A percentile compares a stretch with the other conserved stretches of the same genome.
Evolutionary conservation across 53 echinoderm and acorn worm species (phyloP).

Genomic region (Patiria pectinifera): DNA sequence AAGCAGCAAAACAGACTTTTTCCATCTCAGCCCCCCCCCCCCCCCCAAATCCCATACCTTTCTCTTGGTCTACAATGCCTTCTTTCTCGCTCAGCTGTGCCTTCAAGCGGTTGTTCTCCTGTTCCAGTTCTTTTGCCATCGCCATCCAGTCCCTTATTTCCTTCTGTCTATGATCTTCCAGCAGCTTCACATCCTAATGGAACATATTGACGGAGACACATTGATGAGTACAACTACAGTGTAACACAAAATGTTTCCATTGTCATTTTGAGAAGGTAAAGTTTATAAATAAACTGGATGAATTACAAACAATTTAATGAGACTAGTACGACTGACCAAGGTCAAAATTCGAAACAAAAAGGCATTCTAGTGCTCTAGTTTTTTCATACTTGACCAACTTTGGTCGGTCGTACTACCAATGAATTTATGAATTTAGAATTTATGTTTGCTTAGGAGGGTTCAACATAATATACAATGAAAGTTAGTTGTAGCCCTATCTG

Average conservation of each 20-base stretch:
- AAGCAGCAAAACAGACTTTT: no score
- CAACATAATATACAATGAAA: no score
- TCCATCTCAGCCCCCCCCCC: neutral
- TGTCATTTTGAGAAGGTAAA: neutral
- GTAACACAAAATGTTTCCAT: neutral
- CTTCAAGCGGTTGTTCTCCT: slow-evolving; percentile 78
- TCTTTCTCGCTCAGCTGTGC: slow-evolving; percentile 79
- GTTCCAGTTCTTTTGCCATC: slow-evolving; percentile 70
- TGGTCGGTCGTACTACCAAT: no score
- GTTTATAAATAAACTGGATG: no score
- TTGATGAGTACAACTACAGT: neutral
- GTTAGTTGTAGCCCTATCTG: no score
- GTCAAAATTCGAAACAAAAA: no score
- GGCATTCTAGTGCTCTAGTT: no score
- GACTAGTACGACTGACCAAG: no score
- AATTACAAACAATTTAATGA: no score
- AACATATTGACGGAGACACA: neutral
- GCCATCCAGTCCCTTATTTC: slow-evolving; percentile 78
- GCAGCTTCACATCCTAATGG: slow-evolving; percentile 67
- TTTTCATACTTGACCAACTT: no score
- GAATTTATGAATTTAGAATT: no score
- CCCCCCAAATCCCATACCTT: slow-evolving; percentile 51
- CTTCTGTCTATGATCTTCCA: slow-evolving; percentile 71
- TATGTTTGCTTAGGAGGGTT: no score
- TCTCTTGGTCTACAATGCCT: slow-evolving; percentile 79